These are phyloP conservation scores for Notarius lentiginosus DNA, from an alignment of 2,113 vertebrate genomes.

Conservation along the genomic window DNA sequence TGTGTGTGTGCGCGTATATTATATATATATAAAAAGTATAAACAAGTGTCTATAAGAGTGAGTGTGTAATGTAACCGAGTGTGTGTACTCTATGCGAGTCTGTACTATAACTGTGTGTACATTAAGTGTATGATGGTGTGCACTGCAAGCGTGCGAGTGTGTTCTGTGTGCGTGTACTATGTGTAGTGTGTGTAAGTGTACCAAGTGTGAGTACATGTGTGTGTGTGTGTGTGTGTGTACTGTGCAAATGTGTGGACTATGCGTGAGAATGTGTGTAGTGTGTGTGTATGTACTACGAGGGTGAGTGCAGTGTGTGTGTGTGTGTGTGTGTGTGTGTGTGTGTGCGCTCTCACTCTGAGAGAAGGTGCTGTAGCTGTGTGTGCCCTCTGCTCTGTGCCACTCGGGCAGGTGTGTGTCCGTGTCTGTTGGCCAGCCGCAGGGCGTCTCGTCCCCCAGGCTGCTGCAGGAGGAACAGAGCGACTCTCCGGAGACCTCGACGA, in stretches of 20 bases:
- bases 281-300: background rate
- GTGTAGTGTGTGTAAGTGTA: too few relatives aligned
- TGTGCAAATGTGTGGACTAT: too few relatives aligned
- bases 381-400: slow-evolving; percentile 80
- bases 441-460: slow-evolving; percentile 80
- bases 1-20: too few relatives aligned
- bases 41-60: too few relatives aligned
- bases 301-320: background rate
- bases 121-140: background rate
- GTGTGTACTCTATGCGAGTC: background rate
- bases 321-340: background rate
- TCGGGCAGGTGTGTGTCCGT: slow-evolving; percentile 78
- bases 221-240: too few relatives aligned
- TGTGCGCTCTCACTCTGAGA: slow-evolving; percentile 76
- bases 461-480: slow-evolving; percentile 81
- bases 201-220: too few relatives aligned
- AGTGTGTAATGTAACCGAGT: too few relatives aligned
- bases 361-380: slow-evolving; percentile 76
- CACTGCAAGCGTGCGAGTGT: background rate
- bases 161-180: background rate
- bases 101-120: background rate
- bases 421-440: slow-evolving; percentile 75
- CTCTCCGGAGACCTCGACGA: slow-evolving; percentile 75
- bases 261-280: too few relatives aligned
- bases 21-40: too few relatives aligned